phyloP scores from a whole-genome alignment of 2,113 vertebrate genomes.

The Pica pica region DNA sequence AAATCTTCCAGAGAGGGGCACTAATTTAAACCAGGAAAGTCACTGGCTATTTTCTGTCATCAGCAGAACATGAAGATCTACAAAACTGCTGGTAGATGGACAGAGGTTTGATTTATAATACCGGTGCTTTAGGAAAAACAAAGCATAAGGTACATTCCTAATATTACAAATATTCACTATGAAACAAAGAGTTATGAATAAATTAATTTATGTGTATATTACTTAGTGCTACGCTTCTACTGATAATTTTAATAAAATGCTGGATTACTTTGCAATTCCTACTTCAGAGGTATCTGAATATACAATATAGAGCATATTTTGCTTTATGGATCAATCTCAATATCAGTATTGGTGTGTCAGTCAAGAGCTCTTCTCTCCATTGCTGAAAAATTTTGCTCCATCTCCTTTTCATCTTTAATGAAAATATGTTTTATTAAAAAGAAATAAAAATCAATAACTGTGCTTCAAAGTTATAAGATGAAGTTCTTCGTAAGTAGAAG shows the following conservation, averaged over 20 bases:
- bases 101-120: not conserved
- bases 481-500: not conserved
- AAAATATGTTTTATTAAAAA: not conserved
- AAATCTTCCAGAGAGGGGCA: not conserved
- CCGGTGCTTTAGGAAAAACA: not conserved
- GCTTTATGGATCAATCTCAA: not conserved
- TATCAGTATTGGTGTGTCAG: not conserved
- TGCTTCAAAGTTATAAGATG: not conserved
- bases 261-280: not conserved
- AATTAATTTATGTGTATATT: not conserved
- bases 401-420: not conserved
- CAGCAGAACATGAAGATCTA: not conserved
- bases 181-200: not conserved
- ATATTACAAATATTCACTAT: not conserved
- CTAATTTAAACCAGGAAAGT: not conserved
- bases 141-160: not conserved
- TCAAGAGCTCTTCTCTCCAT: not conserved
- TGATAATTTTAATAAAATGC: not conserved
- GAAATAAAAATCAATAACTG: not conserved
- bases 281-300: not conserved
- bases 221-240: not conserved
- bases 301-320: not conserved
- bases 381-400: not conserved
- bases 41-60: not conserved
- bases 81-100: not conserved